These are phyloP conservation scores for Microcebus griseorufus DNA, from an alignment of 2,113 vertebrate species.

Conservation along the genomic window DNA sequence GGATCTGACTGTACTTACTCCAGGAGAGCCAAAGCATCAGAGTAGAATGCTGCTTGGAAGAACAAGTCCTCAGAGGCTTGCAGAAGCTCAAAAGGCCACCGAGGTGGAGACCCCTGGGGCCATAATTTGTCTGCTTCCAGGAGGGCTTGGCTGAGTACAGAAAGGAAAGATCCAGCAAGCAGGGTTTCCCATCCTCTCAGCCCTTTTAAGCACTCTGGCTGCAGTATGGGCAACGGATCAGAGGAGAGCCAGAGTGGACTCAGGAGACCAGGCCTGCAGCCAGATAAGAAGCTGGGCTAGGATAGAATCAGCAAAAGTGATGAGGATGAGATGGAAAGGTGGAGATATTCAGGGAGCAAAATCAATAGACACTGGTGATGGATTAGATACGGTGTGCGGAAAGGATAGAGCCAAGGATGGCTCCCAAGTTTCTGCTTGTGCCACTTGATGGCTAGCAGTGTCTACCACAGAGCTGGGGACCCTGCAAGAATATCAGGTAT, in stretches of 20 bases:
- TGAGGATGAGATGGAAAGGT: background rate
- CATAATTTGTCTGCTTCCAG: background rate
- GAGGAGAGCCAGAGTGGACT: background rate
- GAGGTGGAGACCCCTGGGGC: background rate
- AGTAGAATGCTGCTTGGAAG: background rate
- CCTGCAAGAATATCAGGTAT: background rate
- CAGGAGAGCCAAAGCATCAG: background rate
- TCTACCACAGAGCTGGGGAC: background rate
- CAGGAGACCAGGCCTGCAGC: background rate
- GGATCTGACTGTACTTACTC: background rate
- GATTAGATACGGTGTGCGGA: background rate
- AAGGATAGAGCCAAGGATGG: background rate
- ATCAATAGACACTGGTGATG: background rate
- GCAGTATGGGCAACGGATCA: background rate
- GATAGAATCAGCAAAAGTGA: background rate
- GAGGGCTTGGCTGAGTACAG: background rate
- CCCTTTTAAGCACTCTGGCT: background rate
- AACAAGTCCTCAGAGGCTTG: background rate
- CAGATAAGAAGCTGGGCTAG: background rate
- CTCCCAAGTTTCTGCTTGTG: background rate
- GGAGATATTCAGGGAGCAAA: background rate
- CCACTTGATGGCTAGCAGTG: background rate
- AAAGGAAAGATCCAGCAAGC: background rate
- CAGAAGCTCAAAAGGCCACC: background rate
- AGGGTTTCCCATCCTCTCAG: background rate